phyloP scores from a whole-genome alignment of 2,797 vertebrate species.

The Silurus lanzhouensis region DNA sequence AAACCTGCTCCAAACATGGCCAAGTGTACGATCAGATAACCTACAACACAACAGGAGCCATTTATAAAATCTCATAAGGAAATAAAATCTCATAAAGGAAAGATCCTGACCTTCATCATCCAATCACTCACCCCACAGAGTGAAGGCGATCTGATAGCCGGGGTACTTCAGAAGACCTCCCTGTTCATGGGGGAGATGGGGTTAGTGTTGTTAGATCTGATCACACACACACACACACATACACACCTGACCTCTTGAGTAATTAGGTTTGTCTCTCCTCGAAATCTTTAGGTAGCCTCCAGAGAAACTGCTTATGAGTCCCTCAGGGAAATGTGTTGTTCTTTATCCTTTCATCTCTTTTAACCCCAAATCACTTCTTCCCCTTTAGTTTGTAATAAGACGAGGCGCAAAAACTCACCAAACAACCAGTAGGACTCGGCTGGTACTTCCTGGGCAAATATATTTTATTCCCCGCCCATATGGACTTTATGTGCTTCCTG shows the following conservation, averaged over 20 bases:
- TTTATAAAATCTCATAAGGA: too few species aligned
- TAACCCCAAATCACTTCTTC: too few species aligned
- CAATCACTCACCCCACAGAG: conserved; percentile 81
- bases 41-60: conserved; percentile 64
- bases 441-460: conserved; percentile 80
- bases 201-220: too few species aligned
- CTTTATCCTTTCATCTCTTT: too few species aligned
- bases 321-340: too few species aligned
- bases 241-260: too few species aligned
- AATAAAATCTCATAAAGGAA: too few species aligned
- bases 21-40: conserved; percentile 84
- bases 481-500: conserved; percentile 86
- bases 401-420: conserved; percentile 69
- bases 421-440: conserved; percentile 71
- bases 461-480: conserved; percentile 81
- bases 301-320: too few species aligned
- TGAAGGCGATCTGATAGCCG: conserved; percentile 89
- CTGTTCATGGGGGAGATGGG: conserved; percentile 59
- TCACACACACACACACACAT: too few species aligned
- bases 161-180: conserved; percentile 86
- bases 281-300: too few species aligned
- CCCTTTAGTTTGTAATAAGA: neutral
- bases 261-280: too few species aligned
- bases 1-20: conserved; percentile 78
- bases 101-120: too few species aligned